A percentile compares a stretch with the other conserved stretches of the same genome.
These are phyloP conservation scores for Crossocerus cetratus DNA, from an alignment of 2,888 invertebrate genomes.

Conservation along the genomic window DNA sequence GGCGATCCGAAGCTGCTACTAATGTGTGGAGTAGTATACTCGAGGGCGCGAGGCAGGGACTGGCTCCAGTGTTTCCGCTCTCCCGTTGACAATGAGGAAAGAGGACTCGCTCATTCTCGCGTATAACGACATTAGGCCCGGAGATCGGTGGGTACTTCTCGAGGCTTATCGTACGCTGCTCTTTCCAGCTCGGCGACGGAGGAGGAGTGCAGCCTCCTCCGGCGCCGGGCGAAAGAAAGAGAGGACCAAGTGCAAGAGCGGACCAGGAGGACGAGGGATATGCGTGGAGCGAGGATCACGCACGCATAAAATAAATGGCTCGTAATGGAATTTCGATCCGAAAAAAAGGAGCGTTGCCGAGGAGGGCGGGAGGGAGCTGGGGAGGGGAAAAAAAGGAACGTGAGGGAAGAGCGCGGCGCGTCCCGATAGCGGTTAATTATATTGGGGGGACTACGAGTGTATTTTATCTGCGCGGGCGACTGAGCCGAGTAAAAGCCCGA, in stretches of 20 bases:
- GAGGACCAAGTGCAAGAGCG: constrained; percentile 18
- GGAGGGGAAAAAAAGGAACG: constrained; percentile 43
- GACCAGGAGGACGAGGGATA: constrained; percentile 33
- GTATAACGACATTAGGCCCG: constrained; percentile 51
- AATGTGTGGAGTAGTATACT: too few relatives aligned
- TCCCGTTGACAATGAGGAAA: constrained; percentile 11
- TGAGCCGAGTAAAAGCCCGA: constrained; percentile 70
- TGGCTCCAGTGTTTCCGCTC: constrained; percentile 24
- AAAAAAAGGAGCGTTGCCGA: constrained; percentile 10
- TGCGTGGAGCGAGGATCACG: constrained; percentile 53
- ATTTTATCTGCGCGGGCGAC: constrained; percentile 68
- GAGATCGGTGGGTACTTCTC: constrained; percentile 40
- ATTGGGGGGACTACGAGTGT: constrained; percentile 64
- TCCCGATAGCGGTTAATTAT: constrained; percentile 66
- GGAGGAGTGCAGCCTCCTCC: neutral
- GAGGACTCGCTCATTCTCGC: constrained; percentile 40
- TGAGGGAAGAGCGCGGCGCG: constrained; percentile 33
- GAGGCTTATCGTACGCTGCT: constrained; percentile 50
- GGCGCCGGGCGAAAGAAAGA: neutral
- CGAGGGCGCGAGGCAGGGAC: too few relatives aligned
- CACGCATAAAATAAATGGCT: constrained; percentile 68
- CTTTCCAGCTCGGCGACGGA: constrained; percentile 27
- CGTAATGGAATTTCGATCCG: constrained; percentile 71
- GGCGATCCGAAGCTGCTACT: too few relatives aligned
- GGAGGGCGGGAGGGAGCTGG: constrained; percentile 34